A percentile compares a stretch with the other conserved stretches of the same genome.
phyloP scores from a whole-genome alignment of 30 jellyfish, hydroid and myxozoan species.

The Chrysaora quinquecirrha region DNA sequence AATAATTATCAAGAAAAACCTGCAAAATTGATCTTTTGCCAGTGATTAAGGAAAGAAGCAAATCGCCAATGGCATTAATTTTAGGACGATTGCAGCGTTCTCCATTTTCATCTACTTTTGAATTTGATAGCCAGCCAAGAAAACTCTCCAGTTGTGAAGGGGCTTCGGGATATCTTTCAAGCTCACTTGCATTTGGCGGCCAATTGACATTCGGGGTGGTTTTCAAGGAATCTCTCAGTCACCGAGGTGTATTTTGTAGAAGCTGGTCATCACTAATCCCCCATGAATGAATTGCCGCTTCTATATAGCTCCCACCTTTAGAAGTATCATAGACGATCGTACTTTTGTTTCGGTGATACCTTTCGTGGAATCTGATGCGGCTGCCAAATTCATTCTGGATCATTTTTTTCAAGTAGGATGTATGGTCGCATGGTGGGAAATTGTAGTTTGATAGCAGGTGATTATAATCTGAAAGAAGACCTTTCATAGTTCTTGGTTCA shows the following conservation, averaged over 20 bases:
- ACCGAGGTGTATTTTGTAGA: constrained; percentile 18
- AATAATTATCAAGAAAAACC: background rate
- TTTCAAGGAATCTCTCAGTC: constrained; percentile 8
- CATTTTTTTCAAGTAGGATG: constrained; percentile 17
- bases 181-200: constrained; percentile 43
- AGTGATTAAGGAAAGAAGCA: background rate
- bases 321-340: constrained; percentile 40
- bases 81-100: background rate
- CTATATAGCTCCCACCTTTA: constrained; percentile 29
- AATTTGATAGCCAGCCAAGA: background rate
- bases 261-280: constrained; percentile 32
- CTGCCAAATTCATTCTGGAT: constrained; percentile 26
- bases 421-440: background rate
- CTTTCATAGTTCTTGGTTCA: background rate
- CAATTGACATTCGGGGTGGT: constrained; percentile 15
- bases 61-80: background rate
- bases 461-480: background rate
- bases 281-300: constrained; percentile 41
- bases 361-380: constrained; percentile 26
- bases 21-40: background rate
- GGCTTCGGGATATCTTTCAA: constrained; percentile 20
- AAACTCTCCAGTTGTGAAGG: background rate
- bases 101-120: background rate
- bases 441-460: background rate
- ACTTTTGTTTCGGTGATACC: constrained; percentile 49